Evolutionary conservation across 1,140 invertebrate genomes (phyloP).

Genomic region (Nephotettix cincticeps): DNA sequence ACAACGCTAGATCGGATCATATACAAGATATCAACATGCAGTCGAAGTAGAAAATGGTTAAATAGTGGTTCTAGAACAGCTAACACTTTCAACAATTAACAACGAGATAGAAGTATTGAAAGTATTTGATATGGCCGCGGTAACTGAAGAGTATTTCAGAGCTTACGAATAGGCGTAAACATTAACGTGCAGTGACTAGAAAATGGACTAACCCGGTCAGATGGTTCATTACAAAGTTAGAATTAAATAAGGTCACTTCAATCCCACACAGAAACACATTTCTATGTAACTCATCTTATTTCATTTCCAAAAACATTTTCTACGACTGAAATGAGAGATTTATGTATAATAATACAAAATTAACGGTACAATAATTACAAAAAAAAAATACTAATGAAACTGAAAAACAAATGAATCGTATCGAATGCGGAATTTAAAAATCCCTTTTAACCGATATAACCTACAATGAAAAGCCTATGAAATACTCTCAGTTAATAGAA

Average conservation of each 20-base stretch:
- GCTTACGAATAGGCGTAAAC: background rate
- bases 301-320: background rate
- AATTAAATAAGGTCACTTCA: slow-evolving; percentile 21
- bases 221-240: background rate
- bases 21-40: slow-evolving; percentile 10
- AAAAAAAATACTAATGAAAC: too few relatives aligned
- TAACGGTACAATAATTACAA: too few relatives aligned
- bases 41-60: slow-evolving; percentile 11
- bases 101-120: slow-evolving; percentile 6
- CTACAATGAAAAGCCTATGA: slow-evolving; percentile 8
- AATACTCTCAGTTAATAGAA: slow-evolving; percentile 13
- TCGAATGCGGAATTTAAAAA: too few relatives aligned
- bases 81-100: slow-evolving; percentile 12
- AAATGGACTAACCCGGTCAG: background rate
- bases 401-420: too few relatives aligned
- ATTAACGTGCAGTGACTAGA: background rate
- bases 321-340: background rate
- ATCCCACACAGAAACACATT: slow-evolving; percentile 3
- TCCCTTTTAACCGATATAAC: too few relatives aligned
- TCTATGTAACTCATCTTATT: background rate
- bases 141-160: slow-evolving; percentile 10
- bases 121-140: slow-evolving; percentile 10
- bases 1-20: background rate
- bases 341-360: background rate
- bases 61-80: slow-evolving; percentile 4